Evolutionary conservation across 2,113 vertebrate genomes (phyloP), one percentile per base, ranked within the genome.

Genomic region (Cynopterus brachyotis): DNA sequence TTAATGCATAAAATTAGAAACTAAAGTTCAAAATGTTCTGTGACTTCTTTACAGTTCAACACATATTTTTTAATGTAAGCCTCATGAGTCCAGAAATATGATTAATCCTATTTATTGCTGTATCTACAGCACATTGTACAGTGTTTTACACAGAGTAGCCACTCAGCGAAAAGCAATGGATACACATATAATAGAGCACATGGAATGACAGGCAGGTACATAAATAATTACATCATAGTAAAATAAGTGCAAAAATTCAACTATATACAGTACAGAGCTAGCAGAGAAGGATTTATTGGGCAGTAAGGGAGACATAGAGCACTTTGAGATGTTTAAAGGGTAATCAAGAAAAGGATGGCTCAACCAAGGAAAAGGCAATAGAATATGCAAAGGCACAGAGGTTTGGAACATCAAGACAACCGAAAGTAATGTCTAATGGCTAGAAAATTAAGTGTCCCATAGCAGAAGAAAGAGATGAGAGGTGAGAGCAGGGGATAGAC

Each of bases 31-130:
- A 16, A 60, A 30, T 70, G n/a, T 76, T 69, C 62, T 85, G 47
- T 83, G 53, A 95, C 69, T 83, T 64, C 35, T 53, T 88, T 76
- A 91, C 59, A 59, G 82, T 72, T 96, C 66, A 62, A 79, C 9
- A 32, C 12, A 35, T 3, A 22, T 69, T 70, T 89, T 88, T 47
- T 42, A 86, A 73, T n/a, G 20, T 72, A 96, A 95, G 28, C 13
- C 40, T 55, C 50, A 5, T 45, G 42, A 85, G 37, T 95, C 53
- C 62, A 89, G 15, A 20, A 78, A 83, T 3, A 9, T 45, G 10
- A 26, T 57, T 19, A 45, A 10, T 91, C 66, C 78, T 78, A 19
- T 40, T 79, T 78, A 50, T 73, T 66, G 55, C 20, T 50, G 4
- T 22, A 19, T n/a, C 47, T 28, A 45, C 6, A 67, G n/a, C 28